Evolutionary conservation across 2,888 invertebrate genomes (phyloP).

Genomic region (Hydrotaea diabolus): DNA sequence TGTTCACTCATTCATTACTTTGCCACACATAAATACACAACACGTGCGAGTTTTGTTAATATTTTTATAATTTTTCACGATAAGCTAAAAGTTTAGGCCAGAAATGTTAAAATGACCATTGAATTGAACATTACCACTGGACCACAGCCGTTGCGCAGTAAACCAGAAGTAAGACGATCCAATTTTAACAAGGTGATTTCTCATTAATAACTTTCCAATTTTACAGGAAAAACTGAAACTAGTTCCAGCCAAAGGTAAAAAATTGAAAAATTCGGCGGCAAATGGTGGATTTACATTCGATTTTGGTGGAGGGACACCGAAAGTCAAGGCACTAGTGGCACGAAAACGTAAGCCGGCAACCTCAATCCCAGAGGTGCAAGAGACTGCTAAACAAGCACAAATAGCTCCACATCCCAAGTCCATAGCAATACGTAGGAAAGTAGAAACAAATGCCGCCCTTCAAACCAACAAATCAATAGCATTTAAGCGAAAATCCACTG

Average conservation of each 20-base stretch:
- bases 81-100: background rate
- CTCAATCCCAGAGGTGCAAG: background rate
- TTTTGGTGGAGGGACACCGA: constrained; percentile 73
- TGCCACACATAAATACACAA: constrained; percentile 44
- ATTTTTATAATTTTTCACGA: constrained; percentile 1
- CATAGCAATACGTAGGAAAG: constrained; percentile 51
- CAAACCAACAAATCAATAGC: constrained; percentile 40
- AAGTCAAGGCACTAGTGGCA: constrained; percentile 78
- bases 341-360: constrained; percentile 70
- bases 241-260: constrained; percentile 1
- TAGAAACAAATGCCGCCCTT: background rate
- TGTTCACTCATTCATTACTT: no score
- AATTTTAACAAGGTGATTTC: no score
- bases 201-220: background rate
- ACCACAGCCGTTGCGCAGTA: constrained; percentile 68
- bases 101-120: constrained; percentile 72
- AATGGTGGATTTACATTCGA: constrained; percentile 73
- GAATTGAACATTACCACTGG: constrained; percentile 72
- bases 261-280: constrained; percentile 9
- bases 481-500: constrained; percentile 32
- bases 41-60: constrained; percentile 55
- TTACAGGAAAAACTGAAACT: constrained; percentile 18
- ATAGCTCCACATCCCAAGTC: constrained; percentile 34
- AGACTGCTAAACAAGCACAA: background rate
- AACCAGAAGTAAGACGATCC: constrained; percentile 67